Conservation (phyloP, 2,888 invertebrate species). For the Synergus itoensis region DNA sequence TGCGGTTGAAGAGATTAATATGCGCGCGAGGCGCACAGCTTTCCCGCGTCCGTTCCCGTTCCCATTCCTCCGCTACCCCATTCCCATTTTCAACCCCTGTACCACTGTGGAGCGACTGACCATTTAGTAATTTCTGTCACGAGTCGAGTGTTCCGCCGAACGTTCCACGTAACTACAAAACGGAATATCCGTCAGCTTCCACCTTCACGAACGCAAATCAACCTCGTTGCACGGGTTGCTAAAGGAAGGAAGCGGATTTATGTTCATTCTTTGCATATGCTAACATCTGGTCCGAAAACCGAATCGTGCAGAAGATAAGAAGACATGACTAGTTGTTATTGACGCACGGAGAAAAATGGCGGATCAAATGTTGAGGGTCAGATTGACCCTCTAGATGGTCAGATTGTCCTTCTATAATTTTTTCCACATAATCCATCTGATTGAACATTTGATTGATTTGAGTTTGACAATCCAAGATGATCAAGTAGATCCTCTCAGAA, state of each 20-base stretch:
- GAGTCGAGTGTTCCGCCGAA: slow-evolving; percentile 70
- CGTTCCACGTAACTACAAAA: slow-evolving; percentile 64
- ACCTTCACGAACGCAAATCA: slow-evolving; percentile 12
- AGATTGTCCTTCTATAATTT: no score
- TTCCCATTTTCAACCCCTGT: slow-evolving; percentile 46
- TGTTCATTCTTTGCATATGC: background rate
- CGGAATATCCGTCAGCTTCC: slow-evolving; percentile 46
- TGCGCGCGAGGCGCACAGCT: slow-evolving; percentile 71
- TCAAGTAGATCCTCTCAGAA: no score
- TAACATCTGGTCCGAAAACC: background rate
- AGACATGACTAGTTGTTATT: no score
- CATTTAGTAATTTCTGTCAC: slow-evolving; percentile 78
- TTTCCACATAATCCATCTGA: no score
- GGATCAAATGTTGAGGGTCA: no score
- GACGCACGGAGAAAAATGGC: no score
- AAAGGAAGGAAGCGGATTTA: background rate
- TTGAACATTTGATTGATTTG: no score
- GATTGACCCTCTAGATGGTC: no score
- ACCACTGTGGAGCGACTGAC: slow-evolving; percentile 54
- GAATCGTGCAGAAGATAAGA: background rate
- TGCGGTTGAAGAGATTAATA: slow-evolving; percentile 77
- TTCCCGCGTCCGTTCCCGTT: slow-evolving; percentile 52
- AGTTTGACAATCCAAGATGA: no score
- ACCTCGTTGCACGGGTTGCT: slow-evolving; percentile 11
- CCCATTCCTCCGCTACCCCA: slow-evolving; percentile 48